Evolutionary conservation across 2,113 vertebrate species (phyloP), one percentile per base, ranked within the genome.

Genomic region (Catharus minimus): DNA sequence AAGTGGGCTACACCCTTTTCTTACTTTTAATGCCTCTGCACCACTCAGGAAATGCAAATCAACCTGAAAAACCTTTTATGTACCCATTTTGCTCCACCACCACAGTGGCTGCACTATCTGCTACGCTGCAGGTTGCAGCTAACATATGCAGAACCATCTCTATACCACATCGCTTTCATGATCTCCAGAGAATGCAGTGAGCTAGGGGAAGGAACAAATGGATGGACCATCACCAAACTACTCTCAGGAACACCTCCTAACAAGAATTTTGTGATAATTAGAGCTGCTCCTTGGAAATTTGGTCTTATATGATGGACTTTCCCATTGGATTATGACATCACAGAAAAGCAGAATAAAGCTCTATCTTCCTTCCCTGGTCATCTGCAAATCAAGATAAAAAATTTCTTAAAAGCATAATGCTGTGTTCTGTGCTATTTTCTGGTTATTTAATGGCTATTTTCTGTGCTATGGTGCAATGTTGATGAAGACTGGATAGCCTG

Each of bases 131-230:
- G 44, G 28, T 57, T 68, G 33, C 36, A 69, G 16, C 6, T 28
- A 5, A 7, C 27, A 9, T 17, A 39, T 0, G 0, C 27, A 44
- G 26, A 72, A 38, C 10, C 47, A 82, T 23, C 52, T 62, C 24
- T 33, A 56, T 22, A 38, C 19, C 7, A 28, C 15, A 15, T 14
- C 24, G 11, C 8, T 80, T 18, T 74, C 36, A 21, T 6, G 12
- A 9, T 33, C 10, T 56, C 49, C 57, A 88, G 9, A 66, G 43
- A 27, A 72, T 8, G 6, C 5, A 39, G 36, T 9, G 22, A 81
- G n/a, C 13, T 24, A 60, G 22, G 18, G 15, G n/a, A 78, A 52
- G 23, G 50, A 41, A 57, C 5, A 21, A 61, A 33, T 24, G 26
- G 28, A n/a, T 66, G 43, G n/a, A 56, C 8, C 8, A 57, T 28